Percentiles rank a stretch among this genome's conserved stretches.
phyloP scores from a whole-genome alignment of 2,797 vertebrate species.

The Helostoma temminkii region DNA sequence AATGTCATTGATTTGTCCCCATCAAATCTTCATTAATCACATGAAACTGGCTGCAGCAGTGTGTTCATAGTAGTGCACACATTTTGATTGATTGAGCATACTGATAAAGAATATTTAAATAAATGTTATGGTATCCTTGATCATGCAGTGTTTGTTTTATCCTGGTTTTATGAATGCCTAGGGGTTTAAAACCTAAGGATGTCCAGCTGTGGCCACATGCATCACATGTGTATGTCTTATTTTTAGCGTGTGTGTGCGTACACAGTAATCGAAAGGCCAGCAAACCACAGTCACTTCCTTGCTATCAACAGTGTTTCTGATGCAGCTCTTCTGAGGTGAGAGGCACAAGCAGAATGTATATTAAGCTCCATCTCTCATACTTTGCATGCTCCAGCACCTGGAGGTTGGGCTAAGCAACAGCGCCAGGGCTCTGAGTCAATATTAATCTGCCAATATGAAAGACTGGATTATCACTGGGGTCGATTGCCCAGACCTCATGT shows the following conservation, averaged over 20 bases:
- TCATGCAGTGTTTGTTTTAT: no score
- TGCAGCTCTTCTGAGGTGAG: slow-evolving; percentile 50
- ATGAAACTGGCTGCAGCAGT: slow-evolving; percentile 42
- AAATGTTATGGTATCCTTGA: slow-evolving; percentile 33
- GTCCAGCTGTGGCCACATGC: slow-evolving; percentile 40
- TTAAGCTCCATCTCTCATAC: slow-evolving; percentile 60
- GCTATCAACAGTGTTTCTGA: slow-evolving; percentile 37
- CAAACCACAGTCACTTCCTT: slow-evolving; percentile 49
- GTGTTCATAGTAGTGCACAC: slow-evolving; percentile 34
- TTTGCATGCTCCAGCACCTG: slow-evolving; percentile 59
- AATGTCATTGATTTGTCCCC: slow-evolving; percentile 72
- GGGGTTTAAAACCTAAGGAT: no score
- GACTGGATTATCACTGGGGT: slow-evolving; percentile 73
- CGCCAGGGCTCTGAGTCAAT: slow-evolving; percentile 69
- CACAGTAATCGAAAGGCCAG: slow-evolving; percentile 28
- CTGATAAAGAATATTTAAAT: slow-evolving; percentile 41
- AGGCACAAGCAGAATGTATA: slow-evolving; percentile 60
- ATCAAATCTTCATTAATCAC: slow-evolving; percentile 74
- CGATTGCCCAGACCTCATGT: slow-evolving; percentile 53
- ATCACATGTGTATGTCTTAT: slow-evolving; percentile 21
- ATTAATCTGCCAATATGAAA: slow-evolving; percentile 79
- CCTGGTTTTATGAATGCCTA: neutral
- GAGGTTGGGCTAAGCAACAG: slow-evolving; percentile 60
- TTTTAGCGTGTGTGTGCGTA: slow-evolving; percentile 21
- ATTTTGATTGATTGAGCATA: slow-evolving; percentile 32